phyloP scores from a whole-genome alignment of 30 jellyfish, hydroid and myxozoan species.

The Haliclystus octoradiatus region DNA sequence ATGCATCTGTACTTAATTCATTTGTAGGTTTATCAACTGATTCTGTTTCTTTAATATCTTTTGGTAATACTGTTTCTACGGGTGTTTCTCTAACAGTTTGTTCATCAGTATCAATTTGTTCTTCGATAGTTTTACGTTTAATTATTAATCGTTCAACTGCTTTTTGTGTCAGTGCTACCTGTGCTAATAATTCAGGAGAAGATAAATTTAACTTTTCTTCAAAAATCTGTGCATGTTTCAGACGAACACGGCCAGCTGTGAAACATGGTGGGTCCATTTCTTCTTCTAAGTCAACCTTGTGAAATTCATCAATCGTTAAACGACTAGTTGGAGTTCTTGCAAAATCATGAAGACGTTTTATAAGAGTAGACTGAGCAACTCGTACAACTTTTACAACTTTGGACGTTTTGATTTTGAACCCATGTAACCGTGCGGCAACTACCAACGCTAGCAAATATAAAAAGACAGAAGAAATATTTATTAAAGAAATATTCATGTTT shows the following conservation, averaged over 20 bases:
- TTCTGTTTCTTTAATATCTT: no score
- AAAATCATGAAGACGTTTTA: constrained; percentile 78
- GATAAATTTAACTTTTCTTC: constrained; percentile 30
- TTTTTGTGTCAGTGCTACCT: constrained; percentile 71
- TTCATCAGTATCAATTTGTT: constrained; percentile 37
- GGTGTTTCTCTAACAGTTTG: no score
- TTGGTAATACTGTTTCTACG: no score
- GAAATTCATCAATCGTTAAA: constrained; percentile 85
- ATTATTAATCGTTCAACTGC: constrained; percentile 48
- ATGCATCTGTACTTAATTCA: no score
- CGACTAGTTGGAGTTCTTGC: constrained; percentile 84
- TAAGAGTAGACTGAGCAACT: constrained; percentile 65
- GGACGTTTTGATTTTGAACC: constrained; percentile 58
- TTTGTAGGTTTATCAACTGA: no score
- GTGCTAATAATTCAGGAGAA: constrained; percentile 58
- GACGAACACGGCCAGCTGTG: constrained; percentile 72
- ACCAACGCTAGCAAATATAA: constrained; percentile 51
- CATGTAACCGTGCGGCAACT: constrained; percentile 91
- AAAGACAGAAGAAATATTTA: not conserved
- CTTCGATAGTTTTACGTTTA: constrained; percentile 51
- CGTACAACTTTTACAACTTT: constrained; percentile 80
- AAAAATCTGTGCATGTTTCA: constrained; percentile 64
- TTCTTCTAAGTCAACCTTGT: constrained; percentile 82
- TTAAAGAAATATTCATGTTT: not conserved
- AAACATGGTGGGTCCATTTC: constrained; percentile 98